A percentile compares a stretch with the other conserved stretches of the same genome.
Evolutionary conservation across 2,113 vertebrate species (phyloP).

Genomic region (Opisthocomus hoazin): DNA sequence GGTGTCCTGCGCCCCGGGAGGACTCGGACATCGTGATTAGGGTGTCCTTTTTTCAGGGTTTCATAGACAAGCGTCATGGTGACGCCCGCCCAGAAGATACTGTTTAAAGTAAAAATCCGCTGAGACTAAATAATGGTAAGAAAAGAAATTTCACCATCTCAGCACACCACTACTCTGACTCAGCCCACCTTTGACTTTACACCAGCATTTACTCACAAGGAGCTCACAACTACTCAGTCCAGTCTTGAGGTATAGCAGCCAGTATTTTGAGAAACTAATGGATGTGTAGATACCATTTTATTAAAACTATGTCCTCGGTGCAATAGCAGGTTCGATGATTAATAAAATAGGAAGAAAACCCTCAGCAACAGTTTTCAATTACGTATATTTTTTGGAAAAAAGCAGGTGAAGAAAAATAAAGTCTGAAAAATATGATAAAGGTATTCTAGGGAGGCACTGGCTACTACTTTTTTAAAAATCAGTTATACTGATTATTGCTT

Average conservation of each 20-base stretch:
- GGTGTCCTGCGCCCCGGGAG: background rate
- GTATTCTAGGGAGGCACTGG: background rate
- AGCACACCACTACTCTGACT: background rate
- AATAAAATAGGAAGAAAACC: background rate
- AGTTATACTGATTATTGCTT: background rate
- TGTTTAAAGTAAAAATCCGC: background rate
- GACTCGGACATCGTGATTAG: background rate
- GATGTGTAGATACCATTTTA: background rate
- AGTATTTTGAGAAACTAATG: background rate
- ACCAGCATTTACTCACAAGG: background rate
- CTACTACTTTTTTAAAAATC: background rate
- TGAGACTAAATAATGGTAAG: background rate
- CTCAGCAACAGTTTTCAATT: background rate
- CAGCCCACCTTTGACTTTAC: background rate
- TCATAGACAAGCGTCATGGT: background rate
- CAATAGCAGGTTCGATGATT: background rate
- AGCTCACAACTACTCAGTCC: background rate
- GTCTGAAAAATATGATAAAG: background rate
- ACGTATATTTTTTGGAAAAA: background rate
- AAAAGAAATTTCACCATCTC: background rate
- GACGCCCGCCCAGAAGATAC: background rate
- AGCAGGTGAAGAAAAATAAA: background rate
- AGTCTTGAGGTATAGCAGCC: background rate
- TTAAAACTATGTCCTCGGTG: background rate
- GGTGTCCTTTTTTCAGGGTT: background rate